Conservation (phyloP, 1,140 invertebrate species). For the Megalonaias nervosa region DNA sequence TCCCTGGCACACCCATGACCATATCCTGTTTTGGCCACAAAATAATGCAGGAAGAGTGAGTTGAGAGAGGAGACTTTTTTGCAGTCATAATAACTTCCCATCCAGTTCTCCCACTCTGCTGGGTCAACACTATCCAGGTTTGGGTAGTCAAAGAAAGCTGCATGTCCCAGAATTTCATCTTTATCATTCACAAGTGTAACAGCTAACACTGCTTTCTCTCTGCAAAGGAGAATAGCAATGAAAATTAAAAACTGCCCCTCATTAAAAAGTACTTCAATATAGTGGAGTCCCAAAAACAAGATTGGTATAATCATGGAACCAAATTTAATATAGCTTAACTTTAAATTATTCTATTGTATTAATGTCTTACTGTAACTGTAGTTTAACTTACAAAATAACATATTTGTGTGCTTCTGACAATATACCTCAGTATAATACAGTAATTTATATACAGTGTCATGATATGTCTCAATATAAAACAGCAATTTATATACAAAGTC, state of each 20-base stretch:
- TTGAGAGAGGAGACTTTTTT: conserved; percentile 62
- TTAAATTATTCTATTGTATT: neutral
- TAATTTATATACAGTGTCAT: no score
- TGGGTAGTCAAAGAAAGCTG: conserved; percentile 70
- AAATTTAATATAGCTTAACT: neutral
- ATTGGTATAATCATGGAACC: neutral
- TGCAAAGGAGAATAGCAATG: conserved; percentile 35
- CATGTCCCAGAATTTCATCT: conserved; percentile 69
- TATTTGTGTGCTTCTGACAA: no score
- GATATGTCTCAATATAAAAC: no score
- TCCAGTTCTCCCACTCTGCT: conserved; percentile 66
- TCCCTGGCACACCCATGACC: conserved; percentile 68
- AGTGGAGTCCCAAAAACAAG: neutral
- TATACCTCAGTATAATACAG: no score
- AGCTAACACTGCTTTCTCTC: conserved; percentile 70
- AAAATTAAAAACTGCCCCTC: conserved; percentile 10
- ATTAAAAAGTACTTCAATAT: conserved; percentile 3
- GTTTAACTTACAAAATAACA: no score
- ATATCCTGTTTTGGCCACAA: conserved; percentile 69
- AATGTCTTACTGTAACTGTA: no score
- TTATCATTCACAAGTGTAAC: conserved; percentile 69
- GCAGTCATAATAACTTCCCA: conserved; percentile 53
- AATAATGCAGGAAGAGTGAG: conserved; percentile 70
- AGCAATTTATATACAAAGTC: no score
- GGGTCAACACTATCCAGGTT: conserved; percentile 62